Evolutionary conservation across 2,797 vertebrate species (phyloP), one percentile per base, ranked within the genome.

Genomic region (Spinibarbus caldwelli): DNA sequence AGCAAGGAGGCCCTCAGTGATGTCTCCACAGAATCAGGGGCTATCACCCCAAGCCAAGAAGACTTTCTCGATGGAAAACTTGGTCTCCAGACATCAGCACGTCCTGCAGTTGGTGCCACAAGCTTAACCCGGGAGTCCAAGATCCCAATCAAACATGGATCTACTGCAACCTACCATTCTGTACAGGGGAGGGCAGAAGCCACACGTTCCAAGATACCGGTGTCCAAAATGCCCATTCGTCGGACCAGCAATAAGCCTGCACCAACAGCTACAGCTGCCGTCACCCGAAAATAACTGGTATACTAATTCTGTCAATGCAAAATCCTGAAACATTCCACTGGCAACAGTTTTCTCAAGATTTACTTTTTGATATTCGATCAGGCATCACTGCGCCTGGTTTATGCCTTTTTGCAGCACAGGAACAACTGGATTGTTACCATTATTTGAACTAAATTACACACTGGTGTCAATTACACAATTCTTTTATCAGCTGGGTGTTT

Each of bases 161-260:
- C 92, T 91, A 96, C 96, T 75, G 86, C 95, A 0, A 90, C 91
- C 38, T 94, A 93, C 26, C 29, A 93, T 84, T 91, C 96, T 93
- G 92, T 97, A 90, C 95, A 95, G 85, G 93, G 94, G 89, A 97
- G 95, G 94, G 94, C 93, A 0, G 97, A 99, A 86, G 90, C 95
- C 59, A 93, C 95, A 88, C 97, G 97, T 93, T 98, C 98, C 87
- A 99, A 98, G 95, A 99, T 99, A 89, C 98, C 98, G 0, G 96
- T 99, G 75, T 98, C 98, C 82, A 99, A 97, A 94, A 96, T 99
- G 71, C 96, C 97, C 34, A 96, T 99, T 68, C 97, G 97, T 54
- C 95, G 96, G 89, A 95, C 93, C 86, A 97, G 94, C 89, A 97
- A 92, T 90, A 97, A 97, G 91, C 95, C 94, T 62, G 90, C 95